Evolutionary conservation across 2,113 vertebrate species (phyloP).

Genomic region (Hydrolagus affinis): DNA sequence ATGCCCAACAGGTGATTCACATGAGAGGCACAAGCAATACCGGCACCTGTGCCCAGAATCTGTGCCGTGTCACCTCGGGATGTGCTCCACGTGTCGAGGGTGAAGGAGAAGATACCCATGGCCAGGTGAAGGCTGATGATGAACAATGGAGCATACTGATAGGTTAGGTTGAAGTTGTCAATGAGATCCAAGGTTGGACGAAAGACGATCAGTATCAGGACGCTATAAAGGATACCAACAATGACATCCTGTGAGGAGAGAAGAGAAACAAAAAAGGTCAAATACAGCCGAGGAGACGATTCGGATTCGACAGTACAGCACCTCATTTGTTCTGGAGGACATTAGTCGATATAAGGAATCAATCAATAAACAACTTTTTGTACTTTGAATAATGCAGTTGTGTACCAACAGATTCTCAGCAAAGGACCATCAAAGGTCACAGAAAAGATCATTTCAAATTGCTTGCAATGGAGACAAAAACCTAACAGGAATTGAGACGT

Average conservation of each 20-base stretch:
- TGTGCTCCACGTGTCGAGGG: constrained; percentile 92
- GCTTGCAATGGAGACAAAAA: too few species aligned
- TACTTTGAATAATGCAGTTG: background rate
- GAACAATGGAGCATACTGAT: constrained; percentile 68
- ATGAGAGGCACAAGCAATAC: constrained; percentile 79
- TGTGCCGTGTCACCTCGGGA: constrained; percentile 88
- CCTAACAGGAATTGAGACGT: too few species aligned
- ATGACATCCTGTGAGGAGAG: constrained; percentile 74
- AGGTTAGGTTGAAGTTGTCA: constrained; percentile 77
- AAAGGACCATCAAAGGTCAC: too few species aligned
- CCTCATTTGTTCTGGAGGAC: background rate
- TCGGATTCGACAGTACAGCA: background rate
- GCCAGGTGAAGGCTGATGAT: constrained; percentile 76
- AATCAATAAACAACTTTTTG: background rate
- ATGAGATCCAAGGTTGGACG: constrained; percentile 73
- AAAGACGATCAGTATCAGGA: constrained; percentile 75
- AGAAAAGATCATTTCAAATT: too few species aligned
- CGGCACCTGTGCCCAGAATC: constrained; percentile 84
- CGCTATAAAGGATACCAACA: constrained; percentile 75
- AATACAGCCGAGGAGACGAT: background rate
- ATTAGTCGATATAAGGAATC: background rate
- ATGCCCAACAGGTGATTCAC: constrained; percentile 63
- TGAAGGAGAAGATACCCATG: constrained; percentile 87
- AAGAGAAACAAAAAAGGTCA: constrained; percentile 17
- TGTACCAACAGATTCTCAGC: background rate